These are phyloP conservation scores for Drosophila erecta DNA, from an alignment of 1,140 invertebrate species.

Conservation along the genomic window DNA sequence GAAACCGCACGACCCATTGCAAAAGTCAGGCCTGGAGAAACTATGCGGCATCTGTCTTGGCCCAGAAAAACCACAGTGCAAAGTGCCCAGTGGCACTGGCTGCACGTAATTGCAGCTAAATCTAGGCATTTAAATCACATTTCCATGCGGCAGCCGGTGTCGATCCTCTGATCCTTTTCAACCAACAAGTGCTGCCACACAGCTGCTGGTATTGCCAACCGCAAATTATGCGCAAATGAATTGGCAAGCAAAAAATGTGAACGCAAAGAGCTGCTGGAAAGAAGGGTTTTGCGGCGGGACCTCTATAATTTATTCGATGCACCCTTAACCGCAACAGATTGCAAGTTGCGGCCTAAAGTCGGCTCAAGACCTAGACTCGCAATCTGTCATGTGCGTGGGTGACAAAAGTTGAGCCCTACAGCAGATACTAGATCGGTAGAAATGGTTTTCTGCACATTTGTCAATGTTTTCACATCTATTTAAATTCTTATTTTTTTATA, in stretches of 20 bases:
- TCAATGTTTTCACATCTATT: no score
- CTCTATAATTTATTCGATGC: conserved; percentile 31
- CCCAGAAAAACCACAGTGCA: conserved; percentile 56
- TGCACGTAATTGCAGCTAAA: conserved; percentile 54
- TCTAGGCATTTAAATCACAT: conserved; percentile 68
- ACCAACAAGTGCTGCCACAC: conserved; percentile 57
- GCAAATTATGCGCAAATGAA: conserved; percentile 80
- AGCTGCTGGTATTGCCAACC: conserved; percentile 46
- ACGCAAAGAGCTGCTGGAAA: conserved; percentile 12
- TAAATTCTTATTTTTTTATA: no score
- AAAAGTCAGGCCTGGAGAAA: conserved; percentile 23
- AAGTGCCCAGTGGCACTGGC: conserved; percentile 60
- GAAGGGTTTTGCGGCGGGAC: conserved; percentile 62
- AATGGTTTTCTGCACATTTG: neutral
- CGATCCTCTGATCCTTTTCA: conserved; percentile 62
- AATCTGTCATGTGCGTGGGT: conserved; percentile 19
- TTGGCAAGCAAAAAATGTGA: conserved; percentile 42
- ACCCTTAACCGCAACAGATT: conserved; percentile 60
- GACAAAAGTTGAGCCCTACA: neutral
- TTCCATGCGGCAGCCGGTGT: conserved; percentile 26
- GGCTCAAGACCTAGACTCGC: conserved; percentile 6
- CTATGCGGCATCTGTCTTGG: conserved; percentile 38
- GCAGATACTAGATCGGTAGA: neutral
- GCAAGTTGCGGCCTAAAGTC: conserved; percentile 53
- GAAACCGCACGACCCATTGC: conserved; percentile 25